A percentile compares a stretch with the other conserved stretches of the same genome.
Conservation (phyloP, 2,797 vertebrate species). For the Hydrolagus colliei region DNA sequence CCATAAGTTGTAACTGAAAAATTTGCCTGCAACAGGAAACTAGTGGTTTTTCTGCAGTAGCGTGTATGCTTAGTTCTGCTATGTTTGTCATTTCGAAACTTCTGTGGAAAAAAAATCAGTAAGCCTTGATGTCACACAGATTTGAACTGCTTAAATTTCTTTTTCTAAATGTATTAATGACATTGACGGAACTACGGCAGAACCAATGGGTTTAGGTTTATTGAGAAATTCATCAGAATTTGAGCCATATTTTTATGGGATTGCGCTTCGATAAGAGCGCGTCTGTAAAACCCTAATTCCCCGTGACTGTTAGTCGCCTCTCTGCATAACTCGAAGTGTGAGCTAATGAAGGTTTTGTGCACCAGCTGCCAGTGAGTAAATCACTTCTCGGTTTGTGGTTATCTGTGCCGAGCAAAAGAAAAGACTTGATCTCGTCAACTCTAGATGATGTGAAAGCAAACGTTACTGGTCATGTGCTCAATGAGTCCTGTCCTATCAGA, state of each 20-base stretch:
- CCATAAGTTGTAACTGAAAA: not conserved
- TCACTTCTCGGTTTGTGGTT: not conserved
- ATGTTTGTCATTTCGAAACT: slow-evolving; percentile 2
- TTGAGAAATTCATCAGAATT: not conserved
- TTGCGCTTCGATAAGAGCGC: not conserved
- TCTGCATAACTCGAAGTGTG: not conserved
- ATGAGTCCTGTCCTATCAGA: not conserved
- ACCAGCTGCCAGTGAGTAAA: not conserved
- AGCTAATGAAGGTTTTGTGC: not conserved
- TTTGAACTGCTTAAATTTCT: not conserved
- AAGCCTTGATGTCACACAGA: not conserved
- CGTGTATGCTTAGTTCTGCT: not conserved
- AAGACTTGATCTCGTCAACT: not conserved
- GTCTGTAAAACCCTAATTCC: not conserved
- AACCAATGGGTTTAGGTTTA: not conserved
- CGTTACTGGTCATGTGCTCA: not conserved
- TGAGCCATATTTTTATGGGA: not conserved
- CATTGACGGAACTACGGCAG: not conserved
- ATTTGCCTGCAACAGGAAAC: not conserved
- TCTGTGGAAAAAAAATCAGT: not conserved
- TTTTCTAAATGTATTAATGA: not conserved
- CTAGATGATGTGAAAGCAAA: not conserved
- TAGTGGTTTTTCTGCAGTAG: not conserved
- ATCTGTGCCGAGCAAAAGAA: not conserved
- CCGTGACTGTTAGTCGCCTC: not conserved